Conservation (phyloP, 2,888 invertebrate species). For the Lacanobia oleracea region DNA sequence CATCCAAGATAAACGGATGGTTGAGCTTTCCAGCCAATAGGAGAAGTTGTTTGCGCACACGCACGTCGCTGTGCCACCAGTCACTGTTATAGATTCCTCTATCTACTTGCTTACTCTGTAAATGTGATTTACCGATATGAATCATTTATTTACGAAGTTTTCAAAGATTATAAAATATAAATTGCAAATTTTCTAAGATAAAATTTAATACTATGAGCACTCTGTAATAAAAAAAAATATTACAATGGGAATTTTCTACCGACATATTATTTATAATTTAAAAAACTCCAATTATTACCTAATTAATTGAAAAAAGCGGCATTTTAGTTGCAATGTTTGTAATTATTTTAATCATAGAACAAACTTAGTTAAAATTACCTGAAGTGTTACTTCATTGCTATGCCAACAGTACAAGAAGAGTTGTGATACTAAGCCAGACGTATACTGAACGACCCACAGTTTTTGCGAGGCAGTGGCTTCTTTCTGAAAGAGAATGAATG, state of each 20-base stretch:
- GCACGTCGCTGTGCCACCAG: constrained; percentile 78
- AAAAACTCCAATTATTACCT: too few species aligned
- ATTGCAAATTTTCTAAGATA: too few species aligned
- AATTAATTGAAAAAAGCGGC: too few species aligned
- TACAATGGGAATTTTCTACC: background rate
- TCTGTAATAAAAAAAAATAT: background rate
- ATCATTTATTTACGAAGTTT: background rate
- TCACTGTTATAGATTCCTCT: constrained; percentile 75
- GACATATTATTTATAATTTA: too few species aligned
- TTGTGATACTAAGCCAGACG: constrained; percentile 73
- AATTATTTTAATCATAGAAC: too few species aligned
- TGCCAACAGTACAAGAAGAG: constrained; percentile 84
- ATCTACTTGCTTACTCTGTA: constrained; percentile 72
- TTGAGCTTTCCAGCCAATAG: constrained; percentile 77
- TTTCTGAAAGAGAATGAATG: constrained; percentile 65
- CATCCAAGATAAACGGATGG: constrained; percentile 69
- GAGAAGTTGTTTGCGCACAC: constrained; percentile 67
- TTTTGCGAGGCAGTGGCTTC: constrained; percentile 74
- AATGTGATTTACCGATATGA: background rate
- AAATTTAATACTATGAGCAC: too few species aligned
- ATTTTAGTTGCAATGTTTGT: too few species aligned
- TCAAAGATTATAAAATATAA: background rate
- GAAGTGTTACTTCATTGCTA: constrained; percentile 76
- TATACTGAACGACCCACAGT: constrained; percentile 77
- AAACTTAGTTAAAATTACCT: constrained; percentile 61